A percentile compares a stretch with the other conserved stretches of the same genome.
These are phyloP conservation scores for Centropus bengalensis DNA, from an alignment of 2,113 vertebrate species.

Conservation along the genomic window DNA sequence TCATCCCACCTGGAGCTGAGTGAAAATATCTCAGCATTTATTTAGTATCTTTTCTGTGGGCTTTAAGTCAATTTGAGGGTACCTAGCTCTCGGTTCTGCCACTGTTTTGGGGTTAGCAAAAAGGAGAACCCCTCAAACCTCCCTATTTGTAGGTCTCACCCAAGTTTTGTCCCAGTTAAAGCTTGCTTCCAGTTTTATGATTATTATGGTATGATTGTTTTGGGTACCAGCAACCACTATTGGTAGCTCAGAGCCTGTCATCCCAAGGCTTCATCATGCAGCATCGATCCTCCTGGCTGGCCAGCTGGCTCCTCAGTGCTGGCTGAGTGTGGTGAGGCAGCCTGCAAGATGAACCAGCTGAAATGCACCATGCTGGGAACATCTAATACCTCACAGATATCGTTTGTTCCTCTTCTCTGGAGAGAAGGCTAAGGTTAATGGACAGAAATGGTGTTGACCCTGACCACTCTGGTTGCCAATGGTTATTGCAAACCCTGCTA, in stretches of 20 bases:
- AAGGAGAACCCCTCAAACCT: not conserved
- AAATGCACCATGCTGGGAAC: not conserved
- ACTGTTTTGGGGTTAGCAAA: not conserved
- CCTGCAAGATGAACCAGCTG: not conserved
- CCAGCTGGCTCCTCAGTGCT: not conserved
- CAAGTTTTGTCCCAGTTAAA: not conserved
- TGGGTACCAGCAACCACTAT: not conserved
- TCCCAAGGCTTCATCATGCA: not conserved
- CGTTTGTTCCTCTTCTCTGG: not conserved
- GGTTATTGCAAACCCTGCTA: not conserved
- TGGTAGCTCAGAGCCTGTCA: not conserved
- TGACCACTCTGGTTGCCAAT: rapidly evolving
- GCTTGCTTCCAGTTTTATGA: not conserved
- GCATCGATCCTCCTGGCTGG: not conserved
- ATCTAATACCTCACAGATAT: not conserved
- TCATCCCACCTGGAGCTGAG: not conserved
- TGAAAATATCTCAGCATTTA: not conserved
- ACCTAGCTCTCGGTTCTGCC: not conserved
- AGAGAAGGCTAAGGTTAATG: not conserved
- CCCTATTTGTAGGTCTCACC: not conserved
- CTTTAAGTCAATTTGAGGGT: not conserved
- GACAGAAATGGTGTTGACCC: not conserved
- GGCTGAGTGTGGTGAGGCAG: not conserved
- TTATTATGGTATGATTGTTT: not conserved
- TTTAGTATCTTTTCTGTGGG: not conserved